Base-by-base conservation (phyloP, 2,888 invertebrate genomes). In the Rhabditoides inermis region DNA sequence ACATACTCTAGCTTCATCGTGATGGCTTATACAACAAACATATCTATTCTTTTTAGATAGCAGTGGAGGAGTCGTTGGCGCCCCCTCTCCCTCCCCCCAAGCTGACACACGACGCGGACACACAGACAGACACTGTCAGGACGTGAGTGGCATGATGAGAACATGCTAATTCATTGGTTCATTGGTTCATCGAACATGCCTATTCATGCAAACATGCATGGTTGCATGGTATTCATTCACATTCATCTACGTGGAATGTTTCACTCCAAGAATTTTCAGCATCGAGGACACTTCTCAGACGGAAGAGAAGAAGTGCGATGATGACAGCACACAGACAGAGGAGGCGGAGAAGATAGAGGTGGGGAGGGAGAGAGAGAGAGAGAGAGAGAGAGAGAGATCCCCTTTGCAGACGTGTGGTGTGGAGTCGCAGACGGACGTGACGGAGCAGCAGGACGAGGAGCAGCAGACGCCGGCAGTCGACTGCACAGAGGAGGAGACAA, bases 281-380 rank as follows among this genome's bases (percentile, higher is more conserved):
- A 61, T 63, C 45, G 72, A 75, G 54, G 60, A 70, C 49, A 55
- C 53, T 12, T 59, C 65, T 22, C 75, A 75, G 46, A 75, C 75
- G 15, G 53, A 60, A 37, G 62, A 60, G 26, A 54, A 57, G 28
- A 58, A 60, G 27, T 48, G 52, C 30, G 56, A 53, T 3, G 63
- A 64, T 7, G 52, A 25, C 7, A 51, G 45, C 15, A 51, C 54
- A 7, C 63, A 63, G 51, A 68, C 64, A 2, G 65, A 63, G 6
- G 49, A 6, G 18, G 18, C 44, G 27, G 45, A 32, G 18, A 44
- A 45, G 27, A 48, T 23, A 36, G 12, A 36, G 23, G 28, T 30
- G 42, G 55, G 36, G 52, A 60, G 10, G 51, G 48, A 27, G 51
- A 40, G 26, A 37, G 60, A 46, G 58, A 58, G 30, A 58, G 58